These are phyloP conservation scores for Scaptomyza graminum DNA, from an alignment of 1,140 invertebrate species.

Conservation along the genomic window DNA sequence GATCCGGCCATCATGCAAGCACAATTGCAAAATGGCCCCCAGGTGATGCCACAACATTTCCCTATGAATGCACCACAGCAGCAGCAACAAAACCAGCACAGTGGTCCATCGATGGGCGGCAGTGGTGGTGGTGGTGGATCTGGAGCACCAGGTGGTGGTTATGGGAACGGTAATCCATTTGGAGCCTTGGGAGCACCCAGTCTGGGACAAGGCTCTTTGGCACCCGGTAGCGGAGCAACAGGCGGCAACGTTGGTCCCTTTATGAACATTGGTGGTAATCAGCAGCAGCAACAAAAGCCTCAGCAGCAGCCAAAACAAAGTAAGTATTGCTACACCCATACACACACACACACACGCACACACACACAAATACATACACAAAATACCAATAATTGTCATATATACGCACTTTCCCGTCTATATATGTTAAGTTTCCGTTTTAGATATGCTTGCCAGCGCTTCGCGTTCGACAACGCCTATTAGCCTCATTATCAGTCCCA, in stretches of 20 bases:
- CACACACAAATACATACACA: constrained; percentile 17
- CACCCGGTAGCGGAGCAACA: constrained; percentile 86
- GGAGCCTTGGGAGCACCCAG: constrained; percentile 71
- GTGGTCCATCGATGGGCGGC: constrained; percentile 52
- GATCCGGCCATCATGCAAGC: constrained; percentile 98
- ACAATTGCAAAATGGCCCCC: constrained; percentile 87
- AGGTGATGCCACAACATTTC: constrained; percentile 80
- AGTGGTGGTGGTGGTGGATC: constrained; percentile 28
- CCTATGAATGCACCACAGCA: constrained; percentile 73
- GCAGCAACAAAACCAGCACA: constrained; percentile 49
- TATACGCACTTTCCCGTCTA: constrained; percentile 62
- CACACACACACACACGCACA: not conserved
- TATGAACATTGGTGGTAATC: constrained; percentile 81
- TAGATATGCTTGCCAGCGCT: constrained; percentile 90
- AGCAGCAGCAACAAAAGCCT: constrained; percentile 86
- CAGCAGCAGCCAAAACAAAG: constrained; percentile 90
- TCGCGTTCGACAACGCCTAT: constrained; percentile 90
- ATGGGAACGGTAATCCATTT: constrained; percentile 76
- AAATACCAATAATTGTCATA: constrained; percentile 50
- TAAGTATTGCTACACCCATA: constrained; percentile 85
- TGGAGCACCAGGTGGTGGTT: constrained; percentile 48
- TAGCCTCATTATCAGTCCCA: constrained; percentile 90
- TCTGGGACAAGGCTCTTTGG: constrained; percentile 82
- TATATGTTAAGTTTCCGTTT: constrained; percentile 85
- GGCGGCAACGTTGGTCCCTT: constrained; percentile 84